Evolutionary conservation across 92 coral and sea anemone genomes (phyloP), one percentile per base, ranked within the genome.

Genomic region (Parazoanthus darwini): DNA sequence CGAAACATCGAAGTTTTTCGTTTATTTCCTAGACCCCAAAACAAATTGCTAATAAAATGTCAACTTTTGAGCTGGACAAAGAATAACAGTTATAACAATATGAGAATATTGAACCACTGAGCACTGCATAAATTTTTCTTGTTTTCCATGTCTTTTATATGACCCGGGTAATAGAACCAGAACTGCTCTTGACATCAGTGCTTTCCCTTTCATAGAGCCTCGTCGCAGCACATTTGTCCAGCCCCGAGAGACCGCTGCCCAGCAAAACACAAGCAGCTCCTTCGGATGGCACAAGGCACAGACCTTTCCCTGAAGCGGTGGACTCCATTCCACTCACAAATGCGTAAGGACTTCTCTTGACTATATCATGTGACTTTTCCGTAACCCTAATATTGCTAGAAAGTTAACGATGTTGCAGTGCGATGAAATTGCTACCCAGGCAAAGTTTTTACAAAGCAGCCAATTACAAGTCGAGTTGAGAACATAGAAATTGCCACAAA

Each of bases 181-280:
- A 20, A 15, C 39, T 18, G 2, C 51, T 76, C 10, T 29, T 8
- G 25, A 39, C 71, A 50, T 87, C 39, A 13, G 50, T 36, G 26
- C 26, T 75, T 36, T 78, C 22, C 35, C 71, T 74, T 48, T 35
- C 59, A 1, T 68, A 97, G 99, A 96, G 85, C 86, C 86, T 93
- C 22, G 87, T 95, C 20, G 93, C 92, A 42, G 95, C 96, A 9
- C 95, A 94, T 81, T 89, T 95, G 37, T 90, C 90, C 80, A 96
- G 92, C 43, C 97, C 98, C 6, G 96, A 95, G 38, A 91, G 94
- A n/a, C 98, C 98, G 20, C 85, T 93, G 77, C 97, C 95, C 15
- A 93, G 86, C 80, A 78, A 82, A 42, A 86, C 90, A 56, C 93
- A 86, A 29, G 90, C 92, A 11, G 78, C 90, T 16, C 74, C 91